Base-by-base conservation (phyloP, 2,113 vertebrate species). In the Xenotilapia flavipinnis region DNA sequence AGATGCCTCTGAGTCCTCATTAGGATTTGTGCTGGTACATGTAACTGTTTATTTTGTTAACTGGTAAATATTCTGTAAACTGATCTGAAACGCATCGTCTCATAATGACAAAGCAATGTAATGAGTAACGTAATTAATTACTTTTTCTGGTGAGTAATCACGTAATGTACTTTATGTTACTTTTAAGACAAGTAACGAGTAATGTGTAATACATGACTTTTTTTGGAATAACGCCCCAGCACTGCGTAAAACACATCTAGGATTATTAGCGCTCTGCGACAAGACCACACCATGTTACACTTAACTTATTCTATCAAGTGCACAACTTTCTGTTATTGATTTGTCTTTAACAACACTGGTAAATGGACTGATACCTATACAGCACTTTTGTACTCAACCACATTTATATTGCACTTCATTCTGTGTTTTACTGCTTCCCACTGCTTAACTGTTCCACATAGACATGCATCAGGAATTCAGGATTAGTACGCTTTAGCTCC, bases 41-140 rank as follows among this genome's bases (percentile, higher is more conserved):
- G 33, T 10, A 65, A 65, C 10, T 38, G 33, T 38, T 65, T 65
- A 38, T 55, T 23, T 55, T 55, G n/a, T 21, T 54, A 23, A 54
- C 9, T 54, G 10, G 17, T 23, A 54, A 54, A 3, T 54, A 23
- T n/a, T 36, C 6, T 65, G 10, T 65, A 7, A 38, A 65, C 17
- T 7, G 31, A n/a, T 38, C 31, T 38, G 6, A 65, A 65, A 65
- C 1, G 0, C 31, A 38, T 12, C 1, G 2, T 65, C 33, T 2
- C 60, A 65, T 38, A 38, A 38, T 65, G 1, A 38, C 2, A 38
- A 62, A 38, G 31, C 31, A 36, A 65, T 65, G 31, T 65, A 65
- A 13, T n/a, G 17, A 65, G 60, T n/a, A 12, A n/a, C 1, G 2
- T 7, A 65, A 65, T 65, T 65, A 62, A 62, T 62, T 36, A 36